Base-by-base conservation (phyloP, 1,140 invertebrate genomes). In the Lasioglossum albipes region DNA sequence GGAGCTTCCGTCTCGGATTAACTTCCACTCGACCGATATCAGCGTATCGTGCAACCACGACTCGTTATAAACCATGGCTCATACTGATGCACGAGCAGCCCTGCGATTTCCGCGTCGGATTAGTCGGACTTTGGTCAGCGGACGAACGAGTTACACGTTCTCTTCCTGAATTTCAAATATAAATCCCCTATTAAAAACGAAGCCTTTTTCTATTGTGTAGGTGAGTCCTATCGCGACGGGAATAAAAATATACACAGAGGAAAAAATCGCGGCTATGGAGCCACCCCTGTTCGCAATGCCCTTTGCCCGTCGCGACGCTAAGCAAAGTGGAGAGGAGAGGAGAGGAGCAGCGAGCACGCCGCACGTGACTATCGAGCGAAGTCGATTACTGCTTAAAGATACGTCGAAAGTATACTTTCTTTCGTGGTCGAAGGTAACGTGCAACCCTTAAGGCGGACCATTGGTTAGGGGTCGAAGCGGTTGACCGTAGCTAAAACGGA, bases 401-500 rank as follows among this genome's bases (percentile, higher is more conserved):
- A 89, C 79, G 87, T 90, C 81, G 86, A 89, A 86, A 89, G 86
- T 86, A 85, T 87, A 86, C 83, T 85, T 89, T 90, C 87, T 86
- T 89, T 88, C 83, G 85, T 82, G 81, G 87, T 84, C 87, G 87
- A 89, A 83, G 85, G 83, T 87, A 87, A 87, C 86, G 86, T 84
- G 86, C 85, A 86, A 79, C 85, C 86, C 85, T 87, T 85, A 89
- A 88, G 87, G 81, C 88, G 80, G 87, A 85, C 78, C 85, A 90
- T 89, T 84, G 89, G 84, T 87, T 81, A 86, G 84, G 87, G 87
- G 82, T 86, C 80, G 83, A 85, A 85, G 84, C 84, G 85, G 88
- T 91, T 91, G 91, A 91, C 89, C 90, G 87, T 89, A 91, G 89
- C 85, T 84, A 87, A 88, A 87, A 62, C 87, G 89, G 89, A 90